Evolutionary conservation across 2,888 invertebrate genomes (phyloP).

Genomic region (Parnassius smintheus): DNA sequence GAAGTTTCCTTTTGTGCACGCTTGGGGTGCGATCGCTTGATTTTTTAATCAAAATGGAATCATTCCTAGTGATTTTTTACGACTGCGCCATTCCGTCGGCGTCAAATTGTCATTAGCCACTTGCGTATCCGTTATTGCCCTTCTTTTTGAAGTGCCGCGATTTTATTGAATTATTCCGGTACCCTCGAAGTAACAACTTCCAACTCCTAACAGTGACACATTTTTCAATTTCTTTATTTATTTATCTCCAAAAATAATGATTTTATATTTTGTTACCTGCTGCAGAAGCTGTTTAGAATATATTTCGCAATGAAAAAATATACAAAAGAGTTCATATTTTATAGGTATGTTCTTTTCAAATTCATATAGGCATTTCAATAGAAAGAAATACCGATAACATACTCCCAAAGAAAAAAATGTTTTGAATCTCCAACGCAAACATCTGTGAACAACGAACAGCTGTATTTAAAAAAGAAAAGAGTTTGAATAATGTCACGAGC

Average conservation of each 20-base stretch:
- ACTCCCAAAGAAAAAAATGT: too few relatives aligned
- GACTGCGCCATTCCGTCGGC: constrained; percentile 70
- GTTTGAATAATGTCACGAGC: constrained; percentile 51
- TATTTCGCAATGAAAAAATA: not conserved
- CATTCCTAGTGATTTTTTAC: constrained; percentile 80
- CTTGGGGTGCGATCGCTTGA: constrained; percentile 70
- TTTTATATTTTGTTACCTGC: not conserved
- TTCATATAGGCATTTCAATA: too few relatives aligned
- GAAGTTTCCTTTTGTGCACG: constrained; percentile 63
- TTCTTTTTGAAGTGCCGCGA: constrained; percentile 70
- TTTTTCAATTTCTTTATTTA: not conserved
- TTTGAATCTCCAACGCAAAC: not conserved
- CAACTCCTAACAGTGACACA: not conserved
- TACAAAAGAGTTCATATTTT: not conserved
- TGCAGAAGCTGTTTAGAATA: not conserved
- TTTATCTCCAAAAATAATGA: not conserved
- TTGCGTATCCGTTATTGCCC: constrained; percentile 78
- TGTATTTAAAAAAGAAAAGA: constrained; percentile 22
- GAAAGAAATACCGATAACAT: too few relatives aligned
- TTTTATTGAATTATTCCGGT: constrained; percentile 69
- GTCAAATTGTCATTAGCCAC: constrained; percentile 79
- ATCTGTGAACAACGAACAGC: constrained; percentile 2
- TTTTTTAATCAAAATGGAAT: constrained; percentile 81
- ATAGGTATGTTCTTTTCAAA: too few relatives aligned
- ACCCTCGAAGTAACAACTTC: constrained; percentile 38